phyloP scores from a whole-genome alignment of 2,888 invertebrate genomes.

The Cerastis leucographa region DNA sequence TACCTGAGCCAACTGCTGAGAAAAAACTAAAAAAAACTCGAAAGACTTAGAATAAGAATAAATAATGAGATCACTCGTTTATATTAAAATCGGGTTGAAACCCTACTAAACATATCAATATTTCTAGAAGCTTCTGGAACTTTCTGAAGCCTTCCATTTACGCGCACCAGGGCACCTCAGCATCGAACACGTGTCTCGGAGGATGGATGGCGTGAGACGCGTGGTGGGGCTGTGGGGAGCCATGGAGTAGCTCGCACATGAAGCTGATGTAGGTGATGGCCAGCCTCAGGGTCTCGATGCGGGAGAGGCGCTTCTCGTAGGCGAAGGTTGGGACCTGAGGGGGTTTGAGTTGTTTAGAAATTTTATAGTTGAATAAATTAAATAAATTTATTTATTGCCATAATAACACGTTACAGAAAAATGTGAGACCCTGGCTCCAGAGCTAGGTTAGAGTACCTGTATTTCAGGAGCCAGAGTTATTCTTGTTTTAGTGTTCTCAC shows the following conservation, averaged over 20 bases:
- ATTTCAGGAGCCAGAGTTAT: background rate
- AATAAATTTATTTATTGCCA: background rate
- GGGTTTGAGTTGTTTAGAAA: background rate
- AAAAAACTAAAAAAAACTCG: too few species aligned
- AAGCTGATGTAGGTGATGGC: slow-evolving; percentile 99
- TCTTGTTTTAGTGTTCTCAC: background rate
- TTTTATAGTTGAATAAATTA: too few species aligned
- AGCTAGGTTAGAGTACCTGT: too few species aligned
- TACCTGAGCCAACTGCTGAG: background rate
- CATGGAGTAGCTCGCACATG: slow-evolving; percentile 97
- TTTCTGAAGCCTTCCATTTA: slow-evolving; percentile 60
- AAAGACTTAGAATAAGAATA: background rate
- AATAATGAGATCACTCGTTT: slow-evolving; percentile 23
- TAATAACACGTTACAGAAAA: too few species aligned
- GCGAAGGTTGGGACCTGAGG: slow-evolving; percentile 97
- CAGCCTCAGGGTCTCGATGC: slow-evolving; percentile 98
- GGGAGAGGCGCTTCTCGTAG: slow-evolving; percentile 98
- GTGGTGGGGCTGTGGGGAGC: slow-evolving; percentile 89
- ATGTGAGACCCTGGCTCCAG: too few species aligned
- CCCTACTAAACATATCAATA: background rate
- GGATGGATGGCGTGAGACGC: slow-evolving; percentile 77
- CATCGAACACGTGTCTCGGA: slow-evolving; percentile 85
- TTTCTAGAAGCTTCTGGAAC: background rate
- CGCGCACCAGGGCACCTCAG: slow-evolving; percentile 88
- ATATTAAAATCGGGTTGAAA: background rate